These are phyloP conservation scores for Volucella bombylans DNA, from an alignment of 2,888 invertebrate species.

Conservation along the genomic window DNA sequence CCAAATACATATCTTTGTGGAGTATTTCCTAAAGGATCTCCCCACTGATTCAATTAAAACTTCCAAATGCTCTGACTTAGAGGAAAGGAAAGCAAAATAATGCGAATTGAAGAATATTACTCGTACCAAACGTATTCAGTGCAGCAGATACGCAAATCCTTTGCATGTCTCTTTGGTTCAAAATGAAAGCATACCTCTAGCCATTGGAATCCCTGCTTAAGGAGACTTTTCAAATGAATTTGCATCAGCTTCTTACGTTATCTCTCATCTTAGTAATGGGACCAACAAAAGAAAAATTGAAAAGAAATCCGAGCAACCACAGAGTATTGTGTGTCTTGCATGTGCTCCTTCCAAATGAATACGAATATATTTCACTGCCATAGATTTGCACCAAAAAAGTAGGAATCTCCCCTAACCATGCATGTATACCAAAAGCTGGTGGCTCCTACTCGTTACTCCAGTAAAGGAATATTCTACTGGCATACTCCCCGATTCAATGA, in stretches of 20 bases:
- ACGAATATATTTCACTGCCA: slow-evolving; percentile 44
- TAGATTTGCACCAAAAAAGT: slow-evolving; percentile 14
- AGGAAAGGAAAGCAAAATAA: too few relatives aligned
- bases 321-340: slow-evolving; percentile 49
- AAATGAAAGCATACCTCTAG: slow-evolving; percentile 33
- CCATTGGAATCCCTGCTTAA: slow-evolving; percentile 55
- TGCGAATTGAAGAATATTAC: too few relatives aligned
- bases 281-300: slow-evolving; percentile 10
- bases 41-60: too few relatives aligned
- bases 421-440: slow-evolving; percentile 2
- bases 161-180: slow-evolving; percentile 49
- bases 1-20: too few relatives aligned
- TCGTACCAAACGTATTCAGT: too few relatives aligned
- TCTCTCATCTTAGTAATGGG: slow-evolving; percentile 48
- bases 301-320: slow-evolving; percentile 30
- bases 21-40: too few relatives aligned
- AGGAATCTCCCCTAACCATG: slow-evolving; percentile 20
- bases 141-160: slow-evolving; percentile 65
- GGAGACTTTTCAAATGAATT: slow-evolving; percentile 66
- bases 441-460: too few relatives aligned
- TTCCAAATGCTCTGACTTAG: too few relatives aligned
- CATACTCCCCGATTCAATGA: slow-evolving; percentile 55
- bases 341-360: slow-evolving; percentile 43
- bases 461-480: slow-evolving; percentile 26
- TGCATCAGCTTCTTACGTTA: slow-evolving; percentile 50